Evolutionary conservation across 2,797 vertebrate genomes (phyloP).

Genomic region (Salarias fasciatus): DNA sequence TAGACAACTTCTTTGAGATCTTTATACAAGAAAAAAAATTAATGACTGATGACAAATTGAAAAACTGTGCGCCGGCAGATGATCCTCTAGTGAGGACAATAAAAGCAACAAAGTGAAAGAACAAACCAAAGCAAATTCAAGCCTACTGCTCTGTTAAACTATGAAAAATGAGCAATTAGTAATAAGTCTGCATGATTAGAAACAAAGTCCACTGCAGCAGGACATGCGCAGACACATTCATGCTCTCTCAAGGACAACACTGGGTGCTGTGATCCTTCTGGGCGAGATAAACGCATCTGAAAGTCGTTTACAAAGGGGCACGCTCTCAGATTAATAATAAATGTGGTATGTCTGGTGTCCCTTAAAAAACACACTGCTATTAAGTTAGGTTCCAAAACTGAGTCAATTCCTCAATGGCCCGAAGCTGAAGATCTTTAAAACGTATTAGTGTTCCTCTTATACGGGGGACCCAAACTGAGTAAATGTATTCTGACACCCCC

Average conservation of each 20-base stretch:
- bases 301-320: neutral
- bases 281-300: neutral
- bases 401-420: conserved; percentile 36
- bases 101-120: too few species aligned
- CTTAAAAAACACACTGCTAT: conserved; percentile 35
- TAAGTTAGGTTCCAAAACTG: conserved; percentile 37
- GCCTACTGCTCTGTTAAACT: too few species aligned
- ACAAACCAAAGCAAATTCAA: too few species aligned
- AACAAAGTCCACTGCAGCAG: neutral
- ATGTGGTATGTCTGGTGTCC: conserved; percentile 9
- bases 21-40: too few species aligned
- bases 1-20: too few species aligned
- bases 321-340: conserved; percentile 12
- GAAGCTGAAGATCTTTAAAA: conserved; percentile 54
- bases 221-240: neutral
- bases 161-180: neutral
- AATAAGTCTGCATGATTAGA: neutral
- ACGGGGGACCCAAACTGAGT: conserved; percentile 45
- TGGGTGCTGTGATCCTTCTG: neutral
- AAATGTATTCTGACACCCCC: conserved; percentile 54
- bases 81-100: too few species aligned
- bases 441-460: conserved; percentile 55
- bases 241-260: neutral
- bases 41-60: too few species aligned
- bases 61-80: too few species aligned